These are phyloP conservation scores for Eupithecia insigniata DNA, from an alignment of 2,888 invertebrate species.

Conservation along the genomic window DNA sequence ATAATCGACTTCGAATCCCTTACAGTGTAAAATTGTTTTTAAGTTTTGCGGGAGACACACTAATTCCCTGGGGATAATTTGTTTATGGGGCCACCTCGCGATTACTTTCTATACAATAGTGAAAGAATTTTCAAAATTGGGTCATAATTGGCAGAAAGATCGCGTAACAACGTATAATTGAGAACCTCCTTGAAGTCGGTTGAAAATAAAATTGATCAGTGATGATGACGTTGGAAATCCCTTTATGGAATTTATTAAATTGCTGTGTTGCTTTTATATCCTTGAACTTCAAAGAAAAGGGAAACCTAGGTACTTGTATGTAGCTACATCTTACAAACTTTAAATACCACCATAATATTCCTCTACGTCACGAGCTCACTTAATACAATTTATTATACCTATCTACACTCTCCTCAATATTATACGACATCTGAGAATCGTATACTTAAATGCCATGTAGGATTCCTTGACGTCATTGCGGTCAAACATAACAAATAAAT, in stretches of 20 bases:
- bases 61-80: too few species aligned
- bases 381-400: not conserved
- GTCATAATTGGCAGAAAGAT: too few species aligned
- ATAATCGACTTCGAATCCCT: too few species aligned
- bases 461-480: conserved; percentile 6
- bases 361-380: not conserved
- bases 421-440: not conserved
- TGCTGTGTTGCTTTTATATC: not conserved
- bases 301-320: not conserved
- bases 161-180: too few species aligned
- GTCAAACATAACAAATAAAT: not conserved
- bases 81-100: too few species aligned
- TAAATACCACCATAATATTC: not conserved
- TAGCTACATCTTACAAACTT: not conserved
- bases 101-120: too few species aligned
- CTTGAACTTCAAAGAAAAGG: not conserved
- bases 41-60: too few species aligned
- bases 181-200: too few species aligned
- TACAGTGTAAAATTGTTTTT: too few species aligned
- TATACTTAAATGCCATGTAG: not conserved
- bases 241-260: not conserved
- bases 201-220: too few species aligned
- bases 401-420: not conserved
- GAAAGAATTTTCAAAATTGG: too few species aligned
- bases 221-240: not conserved